Evolutionary conservation across 2,797 vertebrate genomes (phyloP).

Genomic region (Pseudochaenichthys georgianus): DNA sequence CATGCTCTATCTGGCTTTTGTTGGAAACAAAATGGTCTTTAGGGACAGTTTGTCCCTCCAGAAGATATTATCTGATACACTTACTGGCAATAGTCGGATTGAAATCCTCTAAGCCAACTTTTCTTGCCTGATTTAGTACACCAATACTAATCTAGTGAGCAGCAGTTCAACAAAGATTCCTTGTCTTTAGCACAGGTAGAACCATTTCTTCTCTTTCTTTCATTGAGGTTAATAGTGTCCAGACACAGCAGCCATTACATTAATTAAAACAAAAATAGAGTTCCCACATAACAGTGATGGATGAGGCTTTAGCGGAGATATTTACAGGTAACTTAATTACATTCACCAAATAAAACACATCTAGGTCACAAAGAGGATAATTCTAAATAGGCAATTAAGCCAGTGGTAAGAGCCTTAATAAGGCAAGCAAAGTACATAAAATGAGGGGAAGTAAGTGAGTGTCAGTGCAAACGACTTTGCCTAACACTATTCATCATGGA

Average conservation of each 20-base stretch:
- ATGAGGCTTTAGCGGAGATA: constrained; percentile 78
- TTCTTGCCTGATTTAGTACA: not conserved
- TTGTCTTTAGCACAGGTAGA: constrained; percentile 44
- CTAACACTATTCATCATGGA: constrained; percentile 84
- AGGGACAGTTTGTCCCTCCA: not conserved
- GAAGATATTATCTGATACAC: not conserved
- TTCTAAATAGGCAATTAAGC: constrained; percentile 86
- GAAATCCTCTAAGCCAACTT: constrained; percentile 1
- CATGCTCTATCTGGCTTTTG: not conserved
- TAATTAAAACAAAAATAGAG: constrained; percentile 84
- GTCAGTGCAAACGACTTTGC: constrained; percentile 84
- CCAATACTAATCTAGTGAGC: constrained; percentile 23
- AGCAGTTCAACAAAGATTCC: constrained; percentile 22
- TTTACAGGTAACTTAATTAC: constrained; percentile 89
- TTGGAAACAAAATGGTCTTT: not conserved
- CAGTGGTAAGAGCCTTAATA: constrained; percentile 82
- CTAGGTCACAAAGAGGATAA: constrained; percentile 85
- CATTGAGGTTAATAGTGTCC: constrained; percentile 77
- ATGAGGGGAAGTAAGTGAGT: constrained; percentile 80
- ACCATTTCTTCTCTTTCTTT: constrained; percentile 56
- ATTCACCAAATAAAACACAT: constrained; percentile 85
- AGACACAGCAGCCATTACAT: constrained; percentile 78
- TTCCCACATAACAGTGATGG: constrained; percentile 78
- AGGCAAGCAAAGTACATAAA: constrained; percentile 84
- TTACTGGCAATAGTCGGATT: not conserved